Base-by-base conservation (phyloP, 1,140 invertebrate genomes). In the Sinonovacula constricta region DNA sequence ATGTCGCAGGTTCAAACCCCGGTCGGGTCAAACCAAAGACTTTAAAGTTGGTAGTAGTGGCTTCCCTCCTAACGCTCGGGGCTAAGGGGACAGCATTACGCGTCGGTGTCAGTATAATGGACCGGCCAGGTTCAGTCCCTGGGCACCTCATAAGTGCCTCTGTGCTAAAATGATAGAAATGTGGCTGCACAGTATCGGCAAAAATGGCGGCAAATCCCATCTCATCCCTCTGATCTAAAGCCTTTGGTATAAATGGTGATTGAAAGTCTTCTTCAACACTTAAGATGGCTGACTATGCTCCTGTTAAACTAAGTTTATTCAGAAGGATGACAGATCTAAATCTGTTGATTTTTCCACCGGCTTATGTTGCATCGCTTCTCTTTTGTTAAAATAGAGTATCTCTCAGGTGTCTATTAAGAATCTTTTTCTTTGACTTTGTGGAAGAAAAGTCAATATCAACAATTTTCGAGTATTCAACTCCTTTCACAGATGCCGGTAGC, bases 391-490 rank as follows among this genome's bases (percentile, higher is more conserved):
- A 10, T 63, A 30, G 2, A n/a, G n/a, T 14, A 39, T 4, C 22
- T 5, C n/a, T 39, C 3, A 78, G 70, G 5, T n/a, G 28, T 14
- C 69, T 24, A 36, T 81, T 62, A 10, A 80, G 22, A 14, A 56
- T 66, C 26, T 28, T 57, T 36, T 78, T 80, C 49, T 39, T 45
- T 18, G 70, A 30, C 14, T 60, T 66, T 24, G 83, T 70, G 5
- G 75, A 79, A 0, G 66, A 71, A 39, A 80, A 85, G 51, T 85
- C 80, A 14, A 81, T 81, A 22, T 81, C 51, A 0, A 24, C 14
- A 14, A 78, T n/a, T 30, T 28, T 31, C 14, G 60, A 56, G 33
- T 79, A 80, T 10, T 36, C 3, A 0, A 82, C 80, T n/a, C 67
- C 67, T 28, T 59, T 56, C 0, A 83, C 18, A n/a, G n/a, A 5